These are phyloP conservation scores for Poicephalus gulielmi DNA, from an alignment of 2,113 vertebrate species.

Conservation along the genomic window DNA sequence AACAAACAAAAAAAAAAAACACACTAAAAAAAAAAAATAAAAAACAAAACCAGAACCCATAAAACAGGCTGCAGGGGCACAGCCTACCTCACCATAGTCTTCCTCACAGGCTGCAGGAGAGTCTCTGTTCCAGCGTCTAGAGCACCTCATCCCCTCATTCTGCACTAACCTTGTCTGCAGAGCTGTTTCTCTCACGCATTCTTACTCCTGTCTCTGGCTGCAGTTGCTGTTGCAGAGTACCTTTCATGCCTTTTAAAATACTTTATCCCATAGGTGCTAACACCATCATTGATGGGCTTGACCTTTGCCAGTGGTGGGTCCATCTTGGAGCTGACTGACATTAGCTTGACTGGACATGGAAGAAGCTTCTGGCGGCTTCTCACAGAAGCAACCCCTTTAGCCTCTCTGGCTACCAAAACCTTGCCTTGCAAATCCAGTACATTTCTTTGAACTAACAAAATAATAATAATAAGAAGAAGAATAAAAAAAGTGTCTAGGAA, in stretches of 20 bases:
- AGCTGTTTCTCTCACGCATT: background rate
- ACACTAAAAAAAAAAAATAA: background rate
- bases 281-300: fast-evolving
- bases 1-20: no score
- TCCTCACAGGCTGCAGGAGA: background rate
- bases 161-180: no score
- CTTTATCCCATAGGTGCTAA: background rate
- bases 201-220: background rate
- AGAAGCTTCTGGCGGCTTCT: background rate
- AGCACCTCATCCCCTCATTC: background rate
- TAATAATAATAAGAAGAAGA: background rate
- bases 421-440: background rate
- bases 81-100: background rate
- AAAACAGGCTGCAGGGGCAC: background rate
- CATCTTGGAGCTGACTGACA: background rate
- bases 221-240: background rate
- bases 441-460: background rate
- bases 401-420: fast-evolving
- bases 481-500: background rate
- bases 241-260: background rate
- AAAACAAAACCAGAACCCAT: background rate
- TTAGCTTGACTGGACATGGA: background rate
- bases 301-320: background rate
- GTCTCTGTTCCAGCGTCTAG: background rate
- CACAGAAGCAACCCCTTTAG: background rate